These are phyloP conservation scores for Cataglyphis livida DNA, from an alignment of 2,888 invertebrate species.

Conservation along the genomic window DNA sequence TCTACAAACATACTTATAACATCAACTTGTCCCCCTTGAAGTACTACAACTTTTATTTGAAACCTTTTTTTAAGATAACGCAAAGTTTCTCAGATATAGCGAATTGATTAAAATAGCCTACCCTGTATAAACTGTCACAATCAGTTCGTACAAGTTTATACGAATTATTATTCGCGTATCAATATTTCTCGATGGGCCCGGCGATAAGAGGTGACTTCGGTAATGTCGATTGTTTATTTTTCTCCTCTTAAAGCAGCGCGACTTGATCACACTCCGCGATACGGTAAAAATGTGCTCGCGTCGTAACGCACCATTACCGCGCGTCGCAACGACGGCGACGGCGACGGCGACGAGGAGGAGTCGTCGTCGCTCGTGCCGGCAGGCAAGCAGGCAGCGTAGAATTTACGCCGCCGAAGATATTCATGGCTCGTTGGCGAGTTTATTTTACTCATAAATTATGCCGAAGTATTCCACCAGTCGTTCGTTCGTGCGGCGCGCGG, in stretches of 20 bases:
- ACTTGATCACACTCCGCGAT: constrained; percentile 6
- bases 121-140: too few relatives aligned
- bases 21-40: too few relatives aligned
- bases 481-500: constrained; percentile 27
- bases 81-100: too few relatives aligned
- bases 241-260: not conserved
- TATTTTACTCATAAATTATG: constrained; percentile 54
- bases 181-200: not conserved
- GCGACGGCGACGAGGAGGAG: not conserved
- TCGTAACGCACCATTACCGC: constrained; percentile 27
- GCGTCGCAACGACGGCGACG: not conserved
- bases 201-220: not conserved
- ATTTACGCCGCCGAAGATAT: constrained; percentile 50
- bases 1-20: too few relatives aligned
- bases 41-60: too few relatives aligned
- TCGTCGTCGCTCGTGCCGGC: not conserved
- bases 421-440: constrained; percentile 55
- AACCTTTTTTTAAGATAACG: too few relatives aligned
- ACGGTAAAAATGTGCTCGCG: constrained; percentile 11
- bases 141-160: not conserved
- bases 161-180: not conserved
- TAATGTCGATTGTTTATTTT: not conserved
- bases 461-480: constrained; percentile 46
- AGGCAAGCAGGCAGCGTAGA: constrained; percentile 10
- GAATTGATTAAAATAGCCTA: too few relatives aligned